phyloP scores from a whole-genome alignment of 1,140 invertebrate species.

The Aphis craccivora region DNA sequence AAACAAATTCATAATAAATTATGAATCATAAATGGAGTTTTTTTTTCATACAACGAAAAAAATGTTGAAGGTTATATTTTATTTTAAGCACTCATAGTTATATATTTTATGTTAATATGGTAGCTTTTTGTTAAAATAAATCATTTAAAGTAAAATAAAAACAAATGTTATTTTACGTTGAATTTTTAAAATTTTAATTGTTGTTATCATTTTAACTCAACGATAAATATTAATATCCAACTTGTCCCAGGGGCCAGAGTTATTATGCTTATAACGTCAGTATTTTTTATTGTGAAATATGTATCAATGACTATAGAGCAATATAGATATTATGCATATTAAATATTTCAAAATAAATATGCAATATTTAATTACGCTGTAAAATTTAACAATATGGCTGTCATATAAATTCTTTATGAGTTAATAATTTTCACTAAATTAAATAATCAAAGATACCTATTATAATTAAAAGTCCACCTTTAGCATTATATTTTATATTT shows the following conservation, averaged over 20 bases:
- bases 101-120: background rate
- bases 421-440: background rate
- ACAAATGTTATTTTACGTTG: background rate
- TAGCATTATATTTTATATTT: background rate
- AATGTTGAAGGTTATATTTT: background rate
- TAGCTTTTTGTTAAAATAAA: background rate
- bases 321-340: background rate
- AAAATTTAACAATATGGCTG: background rate
- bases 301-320: background rate
- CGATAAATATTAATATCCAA: background rate
- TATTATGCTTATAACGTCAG: background rate
- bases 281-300: background rate
- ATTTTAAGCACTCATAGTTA: background rate
- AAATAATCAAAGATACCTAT: background rate
- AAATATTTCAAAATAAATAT: background rate
- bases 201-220: background rate
- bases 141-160: background rate
- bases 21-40: background rate
- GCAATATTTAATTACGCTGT: background rate
- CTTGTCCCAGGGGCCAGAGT: background rate
- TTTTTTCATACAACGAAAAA: background rate
- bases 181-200: background rate
- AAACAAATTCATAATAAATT: background rate
- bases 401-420: background rate
- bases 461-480: background rate